Conservation (phyloP, 2,888 invertebrate species). For the Cataglyphis altisquamis region DNA sequence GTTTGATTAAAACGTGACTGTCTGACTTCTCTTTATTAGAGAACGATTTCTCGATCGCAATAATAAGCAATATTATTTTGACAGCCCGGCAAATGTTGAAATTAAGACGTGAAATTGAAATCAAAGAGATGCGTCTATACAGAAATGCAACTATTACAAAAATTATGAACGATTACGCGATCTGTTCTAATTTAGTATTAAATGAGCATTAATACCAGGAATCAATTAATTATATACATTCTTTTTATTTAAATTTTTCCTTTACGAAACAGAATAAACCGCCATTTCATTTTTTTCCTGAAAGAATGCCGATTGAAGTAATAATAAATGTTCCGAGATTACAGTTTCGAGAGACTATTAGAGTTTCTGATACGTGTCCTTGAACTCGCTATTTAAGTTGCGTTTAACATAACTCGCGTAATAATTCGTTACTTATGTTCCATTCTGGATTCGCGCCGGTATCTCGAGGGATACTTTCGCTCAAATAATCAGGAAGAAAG, state of each 20-base stretch:
- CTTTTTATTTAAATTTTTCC: neutral
- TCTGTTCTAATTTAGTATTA: neutral
- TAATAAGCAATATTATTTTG: neutral
- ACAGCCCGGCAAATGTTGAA: neutral
- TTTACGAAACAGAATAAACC: neutral
- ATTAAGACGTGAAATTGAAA: neutral
- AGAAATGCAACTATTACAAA: neutral
- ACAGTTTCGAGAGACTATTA: neutral
- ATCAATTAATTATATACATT: neutral
- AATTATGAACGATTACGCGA: neutral
- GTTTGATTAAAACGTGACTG: neutral
- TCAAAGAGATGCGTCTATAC: neutral
- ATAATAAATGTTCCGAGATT: neutral
- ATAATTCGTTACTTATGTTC: slow-evolving; percentile 30
- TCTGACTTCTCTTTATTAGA: neutral
- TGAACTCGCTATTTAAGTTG: slow-evolving; percentile 18
- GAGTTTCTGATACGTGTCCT: slow-evolving; percentile 17
- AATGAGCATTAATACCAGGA: neutral
- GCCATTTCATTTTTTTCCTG: neutral
- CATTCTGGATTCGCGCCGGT: slow-evolving; percentile 18
- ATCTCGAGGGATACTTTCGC: slow-evolving; percentile 22
- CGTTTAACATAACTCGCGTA: slow-evolving; percentile 33
- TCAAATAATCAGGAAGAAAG: slow-evolving; percentile 47
- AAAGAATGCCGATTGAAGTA: neutral
- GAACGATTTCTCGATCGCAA: neutral